phyloP scores from a whole-genome alignment of 2,113 vertebrate genomes.

The Atherinomorus stipes region DNA sequence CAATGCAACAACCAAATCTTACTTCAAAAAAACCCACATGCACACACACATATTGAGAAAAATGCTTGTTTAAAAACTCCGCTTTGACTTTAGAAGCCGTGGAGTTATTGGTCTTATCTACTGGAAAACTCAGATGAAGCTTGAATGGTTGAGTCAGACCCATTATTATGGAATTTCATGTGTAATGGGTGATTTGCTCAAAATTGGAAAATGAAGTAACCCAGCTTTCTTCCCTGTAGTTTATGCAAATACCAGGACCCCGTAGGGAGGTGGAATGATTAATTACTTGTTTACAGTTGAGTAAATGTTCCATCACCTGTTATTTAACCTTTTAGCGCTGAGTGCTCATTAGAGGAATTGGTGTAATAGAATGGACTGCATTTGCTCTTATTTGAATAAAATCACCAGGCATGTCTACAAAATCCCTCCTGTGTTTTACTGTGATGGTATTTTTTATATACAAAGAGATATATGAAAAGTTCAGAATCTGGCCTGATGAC shows the following conservation, averaged over 20 bases:
- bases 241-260: slow-evolving; percentile 31
- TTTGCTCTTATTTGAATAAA: slow-evolving; percentile 41
- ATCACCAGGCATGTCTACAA: slow-evolving; percentile 11
- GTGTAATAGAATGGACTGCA: slow-evolving; percentile 33
- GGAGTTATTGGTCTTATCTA: not conserved
- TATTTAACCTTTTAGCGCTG: slow-evolving; percentile 59
- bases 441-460: not conserved
- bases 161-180: slow-evolving; percentile 10
- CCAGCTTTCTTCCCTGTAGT: slow-evolving; percentile 19
- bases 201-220: slow-evolving; percentile 24
- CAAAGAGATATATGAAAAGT: no score
- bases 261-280: slow-evolving; percentile 53
- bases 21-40: slow-evolving; percentile 14
- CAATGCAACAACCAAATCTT: not conserved
- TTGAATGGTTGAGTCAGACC: slow-evolving; percentile 8
- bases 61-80: slow-evolving; percentile 19
- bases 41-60: no score
- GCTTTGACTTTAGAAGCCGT: slow-evolving; percentile 4
- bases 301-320: slow-evolving; percentile 55
- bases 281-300: slow-evolving; percentile 68
- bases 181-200: slow-evolving; percentile 15
- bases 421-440: not conserved
- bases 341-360: slow-evolving; percentile 48
- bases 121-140: slow-evolving; percentile 6
- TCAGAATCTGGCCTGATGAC: no score